Percentiles rank a stretch among this genome's conserved stretches.
phyloP scores from a whole-genome alignment of 1,140 invertebrate genomes.

The Saccostrea cuccullata region DNA sequence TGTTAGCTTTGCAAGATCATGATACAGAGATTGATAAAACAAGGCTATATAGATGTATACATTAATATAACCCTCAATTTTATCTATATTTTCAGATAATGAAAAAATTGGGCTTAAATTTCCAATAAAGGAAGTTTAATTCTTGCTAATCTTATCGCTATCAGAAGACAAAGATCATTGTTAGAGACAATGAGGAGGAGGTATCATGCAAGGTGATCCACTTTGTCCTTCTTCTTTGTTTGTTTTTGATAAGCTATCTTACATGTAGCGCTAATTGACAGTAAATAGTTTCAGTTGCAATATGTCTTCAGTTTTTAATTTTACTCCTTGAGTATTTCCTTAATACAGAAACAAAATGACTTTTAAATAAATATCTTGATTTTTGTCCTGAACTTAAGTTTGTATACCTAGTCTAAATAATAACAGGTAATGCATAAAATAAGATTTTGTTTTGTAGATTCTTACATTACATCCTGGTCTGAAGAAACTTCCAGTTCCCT shows the following conservation, averaged over 20 bases:
- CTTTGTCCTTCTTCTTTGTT: not conserved
- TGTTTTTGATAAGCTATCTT: constrained; percentile 7
- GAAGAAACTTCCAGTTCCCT: too few species aligned
- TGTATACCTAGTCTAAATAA: too few species aligned
- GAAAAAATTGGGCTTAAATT: not conserved
- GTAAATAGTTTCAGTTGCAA: not conserved
- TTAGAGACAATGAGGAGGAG: not conserved
- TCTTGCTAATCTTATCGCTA: constrained; percentile 20
- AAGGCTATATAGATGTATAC: not conserved
- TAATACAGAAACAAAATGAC: too few species aligned
- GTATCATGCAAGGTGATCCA: constrained; percentile 19
- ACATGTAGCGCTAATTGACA: not conserved
- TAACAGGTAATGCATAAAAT: too few species aligned
- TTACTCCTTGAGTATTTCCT: too few species aligned
- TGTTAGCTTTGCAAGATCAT: too few species aligned
- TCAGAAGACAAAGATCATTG: constrained; percentile 33
- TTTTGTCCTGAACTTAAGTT: too few species aligned
- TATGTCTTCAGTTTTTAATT: too few species aligned
- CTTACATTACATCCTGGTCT: too few species aligned
- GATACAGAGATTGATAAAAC: too few species aligned
- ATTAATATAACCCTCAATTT: not conserved
- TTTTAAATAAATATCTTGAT: too few species aligned
- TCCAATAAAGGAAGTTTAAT: constrained; percentile 22
- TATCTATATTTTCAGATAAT: not conserved
- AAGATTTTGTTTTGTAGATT: too few species aligned